Evolutionary conservation across 2,113 vertebrate species (phyloP).

Genomic region (Ictalurus furcatus): DNA sequence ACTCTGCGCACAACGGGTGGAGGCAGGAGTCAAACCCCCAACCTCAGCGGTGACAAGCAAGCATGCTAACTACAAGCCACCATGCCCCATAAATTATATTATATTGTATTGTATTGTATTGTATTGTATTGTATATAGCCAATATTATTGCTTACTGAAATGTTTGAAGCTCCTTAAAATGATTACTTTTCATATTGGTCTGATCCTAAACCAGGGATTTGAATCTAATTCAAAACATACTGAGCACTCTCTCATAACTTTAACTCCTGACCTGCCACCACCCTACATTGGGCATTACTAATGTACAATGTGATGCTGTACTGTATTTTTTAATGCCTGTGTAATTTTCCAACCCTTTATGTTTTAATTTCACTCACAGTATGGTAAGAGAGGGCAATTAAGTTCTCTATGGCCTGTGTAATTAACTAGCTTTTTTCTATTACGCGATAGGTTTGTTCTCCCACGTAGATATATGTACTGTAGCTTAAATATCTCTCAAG

Average conservation of each 20-base stretch:
- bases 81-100: neutral
- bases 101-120: neutral
- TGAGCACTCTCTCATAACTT: neutral
- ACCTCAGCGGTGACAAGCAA: no score
- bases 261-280: neutral
- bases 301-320: neutral
- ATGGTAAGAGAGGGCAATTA: neutral
- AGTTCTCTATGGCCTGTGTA: neutral
- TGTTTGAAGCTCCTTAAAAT: neutral
- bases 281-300: neutral
- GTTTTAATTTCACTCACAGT: neutral
- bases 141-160: neutral
- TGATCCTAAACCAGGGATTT: neutral
- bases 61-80: no score
- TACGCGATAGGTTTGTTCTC: conserved; percentile 7
- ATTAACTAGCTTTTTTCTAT: neutral
- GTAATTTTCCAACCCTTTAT: neutral
- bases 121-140: neutral
- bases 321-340: neutral
- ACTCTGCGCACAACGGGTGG: no score
- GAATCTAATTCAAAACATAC: neutral
- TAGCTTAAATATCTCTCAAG: conserved; percentile 6
- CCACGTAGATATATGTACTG: neutral
- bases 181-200: neutral
- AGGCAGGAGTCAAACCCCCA: no score